A percentile compares a stretch with the other conserved stretches of the same genome.
phyloP scores from a whole-genome alignment of 2,113 vertebrate species.

The Entomyzon cyanotis region DNA sequence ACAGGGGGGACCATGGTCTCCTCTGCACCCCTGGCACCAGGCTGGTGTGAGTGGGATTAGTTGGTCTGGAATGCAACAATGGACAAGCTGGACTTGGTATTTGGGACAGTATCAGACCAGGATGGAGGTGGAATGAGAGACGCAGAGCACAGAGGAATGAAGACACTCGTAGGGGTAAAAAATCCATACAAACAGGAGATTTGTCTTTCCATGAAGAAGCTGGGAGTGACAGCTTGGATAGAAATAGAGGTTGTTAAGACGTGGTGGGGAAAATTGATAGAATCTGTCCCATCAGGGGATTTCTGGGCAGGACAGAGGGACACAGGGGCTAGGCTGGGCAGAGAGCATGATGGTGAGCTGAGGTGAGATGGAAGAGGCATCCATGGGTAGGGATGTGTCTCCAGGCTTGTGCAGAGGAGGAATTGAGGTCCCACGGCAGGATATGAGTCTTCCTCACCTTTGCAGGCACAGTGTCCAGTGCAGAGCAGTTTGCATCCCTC shows the following conservation, averaged over 20 bases:
- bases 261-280: neutral
- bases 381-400: neutral
- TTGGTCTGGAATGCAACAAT: neutral
- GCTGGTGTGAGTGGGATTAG: neutral
- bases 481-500: neutral
- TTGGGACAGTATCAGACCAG: neutral
- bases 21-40: neutral
- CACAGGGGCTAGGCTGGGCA: neutral
- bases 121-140: neutral
- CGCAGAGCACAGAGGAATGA: neutral
- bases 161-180: neutral
- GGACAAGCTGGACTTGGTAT: neutral
- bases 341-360: neutral
- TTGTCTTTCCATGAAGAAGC: neutral
- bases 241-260: neutral
- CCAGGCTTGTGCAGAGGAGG: neutral
- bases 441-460: neutral
- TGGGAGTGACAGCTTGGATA: neutral
- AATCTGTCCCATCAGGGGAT: neutral
- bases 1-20: accelerated
- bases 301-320: neutral
- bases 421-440: accelerated
- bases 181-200: neutral
- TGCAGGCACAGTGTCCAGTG: neutral
- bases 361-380: neutral